Conservation (phyloP, 2,888 invertebrate genomes). For the Drosophila koepferae region DNA sequence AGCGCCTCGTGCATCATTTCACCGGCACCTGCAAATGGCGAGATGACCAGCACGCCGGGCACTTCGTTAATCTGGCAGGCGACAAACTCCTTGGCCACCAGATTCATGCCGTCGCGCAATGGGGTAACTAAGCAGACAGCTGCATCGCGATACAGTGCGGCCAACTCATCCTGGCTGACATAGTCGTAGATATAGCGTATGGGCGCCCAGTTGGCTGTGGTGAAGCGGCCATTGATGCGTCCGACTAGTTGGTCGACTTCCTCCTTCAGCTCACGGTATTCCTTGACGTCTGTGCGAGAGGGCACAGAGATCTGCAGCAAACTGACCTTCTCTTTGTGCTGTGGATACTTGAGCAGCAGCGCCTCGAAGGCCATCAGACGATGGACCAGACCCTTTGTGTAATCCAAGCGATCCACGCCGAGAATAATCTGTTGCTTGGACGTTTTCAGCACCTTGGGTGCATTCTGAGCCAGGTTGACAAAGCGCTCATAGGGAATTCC, state of each 20-base stretch:
- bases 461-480: constrained; percentile 91
- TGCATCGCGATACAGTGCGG: constrained; percentile 94
- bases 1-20: constrained; percentile 97
- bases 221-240: constrained; percentile 94
- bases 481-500: constrained; percentile 95
- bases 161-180: constrained; percentile 93
- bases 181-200: constrained; percentile 95
- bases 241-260: constrained; percentile 95
- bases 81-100: constrained; percentile 96
- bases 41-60: constrained; percentile 94
- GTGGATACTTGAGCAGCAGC: constrained; percentile 92
- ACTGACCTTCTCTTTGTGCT: constrained; percentile 92
- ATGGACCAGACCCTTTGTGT: constrained; percentile 95
- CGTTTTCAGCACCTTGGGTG: constrained; percentile 89
- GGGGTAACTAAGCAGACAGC: constrained; percentile 95
- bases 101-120: constrained; percentile 95
- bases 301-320: constrained; percentile 95
- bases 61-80: constrained; percentile 95
- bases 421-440: constrained; percentile 91
- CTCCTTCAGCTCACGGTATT: constrained; percentile 95
- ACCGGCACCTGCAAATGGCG: constrained; percentile 96
- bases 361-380: constrained; percentile 93
- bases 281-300: constrained; percentile 94
- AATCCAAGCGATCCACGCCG: constrained; percentile 95
- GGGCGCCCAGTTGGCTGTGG: constrained; percentile 96